Base-by-base conservation (phyloP, 2,888 invertebrate species). In the Rhodophaea formosa region DNA sequence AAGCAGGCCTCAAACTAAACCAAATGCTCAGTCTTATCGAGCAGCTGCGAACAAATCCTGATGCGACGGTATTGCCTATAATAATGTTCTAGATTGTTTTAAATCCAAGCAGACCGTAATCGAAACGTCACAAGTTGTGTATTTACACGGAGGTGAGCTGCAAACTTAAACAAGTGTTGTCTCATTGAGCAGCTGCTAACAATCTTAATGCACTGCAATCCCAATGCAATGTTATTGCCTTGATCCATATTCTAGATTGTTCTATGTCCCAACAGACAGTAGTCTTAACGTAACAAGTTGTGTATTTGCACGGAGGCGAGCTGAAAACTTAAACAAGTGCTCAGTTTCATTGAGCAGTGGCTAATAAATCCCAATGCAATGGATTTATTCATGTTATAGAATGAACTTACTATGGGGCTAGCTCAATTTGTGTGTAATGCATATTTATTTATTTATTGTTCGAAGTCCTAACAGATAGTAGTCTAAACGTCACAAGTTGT, bases 251-350 rank as follows among this genome's bases (percentile, higher is more conserved):
- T 47, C 14, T 39, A n/a, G 39, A n/a, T 6, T n/a, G 5, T 12
- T 39, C n/a, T 39, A n/a, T 3, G 39, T n/a, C n/a, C 71, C 46
- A 12, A 77, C 63, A 62, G 29, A 66, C 39, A 15, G 66, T 60
- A 52, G 54, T 44, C 63, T 67, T 67, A 70, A 76, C 70, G 72
- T 75, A 75, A 79, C 79, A 78, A 78, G 82, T 79, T 75, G 77
- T 69, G 79, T 82, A 81, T 85, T 84, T 80, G 82, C 75, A 72
- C 72, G 66, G 63, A 65, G 70, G 72, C 70, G 79, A 76, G 69
- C 76, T 78, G 83, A 74, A 79, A 83, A 79, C 79, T 80, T 79
- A 81, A 83, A 74, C 81, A 79, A 72, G 75, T 75, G 74, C 75
- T 76, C 77, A 67, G 62, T 69, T 75, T 73, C 72, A 39, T 39